Conservation (phyloP, 2,888 invertebrate genomes). For the Sepioteuthis lessoniana region DNA sequence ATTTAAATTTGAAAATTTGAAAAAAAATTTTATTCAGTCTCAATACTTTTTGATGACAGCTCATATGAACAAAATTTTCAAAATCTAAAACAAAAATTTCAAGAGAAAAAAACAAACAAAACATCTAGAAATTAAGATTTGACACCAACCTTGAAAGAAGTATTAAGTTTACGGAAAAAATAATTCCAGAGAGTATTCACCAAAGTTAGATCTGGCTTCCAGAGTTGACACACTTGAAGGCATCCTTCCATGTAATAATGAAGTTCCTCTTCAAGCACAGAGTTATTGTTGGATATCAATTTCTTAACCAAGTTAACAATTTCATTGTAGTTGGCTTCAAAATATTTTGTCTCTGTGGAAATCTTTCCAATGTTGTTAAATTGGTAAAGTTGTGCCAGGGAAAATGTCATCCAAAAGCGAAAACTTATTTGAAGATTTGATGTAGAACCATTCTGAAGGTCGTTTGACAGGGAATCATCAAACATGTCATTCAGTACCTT, state of each 20-base stretch:
- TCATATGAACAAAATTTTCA: no score
- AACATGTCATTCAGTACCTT: not conserved
- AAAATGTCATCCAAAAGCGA: not conserved
- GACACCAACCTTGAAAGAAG: not conserved
- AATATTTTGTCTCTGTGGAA: not conserved
- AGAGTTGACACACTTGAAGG: slow-evolving; percentile 58
- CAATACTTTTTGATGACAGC: no score
- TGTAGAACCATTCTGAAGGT: not conserved
- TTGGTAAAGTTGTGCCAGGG: slow-evolving; percentile 16
- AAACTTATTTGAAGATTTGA: not conserved
- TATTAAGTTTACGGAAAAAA: slow-evolving; percentile 63
- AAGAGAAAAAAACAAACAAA: not conserved
- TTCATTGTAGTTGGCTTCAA: slow-evolving; percentile 35
- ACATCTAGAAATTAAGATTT: not conserved
- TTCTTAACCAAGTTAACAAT: not conserved
- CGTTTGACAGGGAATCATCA: not conserved
- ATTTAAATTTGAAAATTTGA: no score
- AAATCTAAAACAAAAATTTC: no score
- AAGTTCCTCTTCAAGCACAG: slow-evolving; percentile 57
- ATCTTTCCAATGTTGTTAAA: not conserved
- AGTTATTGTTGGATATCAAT: not conserved
- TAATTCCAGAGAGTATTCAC: slow-evolving; percentile 66
- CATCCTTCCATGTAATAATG: slow-evolving; percentile 60
- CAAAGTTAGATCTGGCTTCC: slow-evolving; percentile 61
- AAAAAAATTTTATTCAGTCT: no score